Percentiles rank a stretch among this genome's conserved stretches.
phyloP scores from a whole-genome alignment of 2,888 invertebrate species.

The Polymixis flavicincta region DNA sequence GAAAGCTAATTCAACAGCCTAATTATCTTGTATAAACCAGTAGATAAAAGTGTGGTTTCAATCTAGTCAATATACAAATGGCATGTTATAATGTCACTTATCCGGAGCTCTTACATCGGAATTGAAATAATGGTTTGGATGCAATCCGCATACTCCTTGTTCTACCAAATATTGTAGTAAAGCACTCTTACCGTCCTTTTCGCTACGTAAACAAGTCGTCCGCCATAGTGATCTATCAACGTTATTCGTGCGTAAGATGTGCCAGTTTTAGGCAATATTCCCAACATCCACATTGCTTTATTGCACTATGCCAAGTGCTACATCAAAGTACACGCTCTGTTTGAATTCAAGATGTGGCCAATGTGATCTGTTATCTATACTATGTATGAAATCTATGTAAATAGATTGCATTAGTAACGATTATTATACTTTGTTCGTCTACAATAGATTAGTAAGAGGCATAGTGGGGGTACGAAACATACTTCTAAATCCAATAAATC shows the following conservation, averaged over 20 bases:
- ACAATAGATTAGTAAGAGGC: not conserved
- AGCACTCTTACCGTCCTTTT: conserved; percentile 1
- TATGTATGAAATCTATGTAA: conserved; percentile 4
- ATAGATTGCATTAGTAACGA: not conserved
- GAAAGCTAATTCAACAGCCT: not conserved
- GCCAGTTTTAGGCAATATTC: conserved; percentile 37
- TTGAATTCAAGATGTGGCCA: conserved; percentile 20
- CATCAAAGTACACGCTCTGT: conserved; percentile 37
- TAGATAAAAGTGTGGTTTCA: not conserved
- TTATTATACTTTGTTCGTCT: not conserved
- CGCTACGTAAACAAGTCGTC: conserved; percentile 35
- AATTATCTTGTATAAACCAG: not conserved
- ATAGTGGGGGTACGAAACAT: not conserved
- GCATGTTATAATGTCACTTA: too few relatives aligned
- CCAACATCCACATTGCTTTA: conserved; percentile 14
- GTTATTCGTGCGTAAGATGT: conserved; percentile 34
- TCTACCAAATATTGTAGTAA: not conserved
- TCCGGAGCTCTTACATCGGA: not conserved
- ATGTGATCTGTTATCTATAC: conserved; percentile 1
- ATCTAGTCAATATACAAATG: not conserved
- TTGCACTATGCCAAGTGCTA: conserved; percentile 45
- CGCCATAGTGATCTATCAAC: conserved; percentile 13
- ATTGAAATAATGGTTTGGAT: not conserved
- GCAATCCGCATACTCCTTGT: conserved; percentile 2
- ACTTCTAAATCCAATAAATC: conserved; percentile 20